Base-by-base conservation (phyloP, 2,113 vertebrate genomes). In the Leptobrachium ailaonicum region DNA sequence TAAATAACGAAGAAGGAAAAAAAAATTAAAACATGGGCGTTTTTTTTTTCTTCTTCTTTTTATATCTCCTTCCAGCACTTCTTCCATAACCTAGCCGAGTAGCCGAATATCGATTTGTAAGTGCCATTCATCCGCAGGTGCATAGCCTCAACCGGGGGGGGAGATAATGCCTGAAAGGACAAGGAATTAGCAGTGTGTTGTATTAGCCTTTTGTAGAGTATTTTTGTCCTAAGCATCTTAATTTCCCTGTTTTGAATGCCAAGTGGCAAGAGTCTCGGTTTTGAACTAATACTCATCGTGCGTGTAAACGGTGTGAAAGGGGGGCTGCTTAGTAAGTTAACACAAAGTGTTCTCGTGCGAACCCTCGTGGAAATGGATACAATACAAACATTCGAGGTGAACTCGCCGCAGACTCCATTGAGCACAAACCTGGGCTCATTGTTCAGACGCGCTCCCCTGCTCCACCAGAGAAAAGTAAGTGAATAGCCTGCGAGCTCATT, bases 371-470 rank as follows among this genome's bases (percentile, higher is more conserved):
- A 99, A 97, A 99, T 97, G 96, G 97, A 98, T 98, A 99, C 96
- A 99, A 99, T 98, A 95, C 96, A 99, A 99, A 99, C 98, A 99
- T 97, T 95, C 96, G 95, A 97, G 96, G 95, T 97, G 95, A 97
- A 99, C 95, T 95, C 95, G 94, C 89, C 90, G 93, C 93, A 94
- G 97, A 96, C 96, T 97, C 95, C 94, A 94, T 94, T 94, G 95
- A 96, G 95, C 95, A 94, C 96, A 98, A 98, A 96, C 95, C 92
- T 92, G 94, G 89, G 86, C 85, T 90, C 91, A 95, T 98, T 98
- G 96, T 98, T 90, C 20, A 20, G 4, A 14, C 50, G 66, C 79
- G 71, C 79, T 80, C 79, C 79, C 64, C 9, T 69, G 73, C 71
- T 11, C 63, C 77, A 76, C 88, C 88, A 84, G 92, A 95, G 94